Conservation (phyloP, 2,888 invertebrate genomes). For the Suillia variegata region DNA sequence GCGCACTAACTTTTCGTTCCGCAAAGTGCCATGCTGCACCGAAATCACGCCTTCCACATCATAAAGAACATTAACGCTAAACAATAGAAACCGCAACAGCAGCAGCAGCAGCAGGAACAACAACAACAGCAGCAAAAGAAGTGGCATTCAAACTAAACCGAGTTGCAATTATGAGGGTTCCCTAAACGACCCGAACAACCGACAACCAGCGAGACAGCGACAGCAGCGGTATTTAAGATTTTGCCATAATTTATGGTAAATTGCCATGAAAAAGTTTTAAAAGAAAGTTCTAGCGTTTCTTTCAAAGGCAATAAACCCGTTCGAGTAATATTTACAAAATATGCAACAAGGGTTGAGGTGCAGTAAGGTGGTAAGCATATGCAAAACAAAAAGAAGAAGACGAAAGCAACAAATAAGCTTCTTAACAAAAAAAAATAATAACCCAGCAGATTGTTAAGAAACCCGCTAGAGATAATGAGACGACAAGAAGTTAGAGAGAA, state of each 20-base stretch:
- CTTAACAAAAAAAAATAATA: not conserved
- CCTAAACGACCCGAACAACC: not conserved
- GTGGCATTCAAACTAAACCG: too few species aligned
- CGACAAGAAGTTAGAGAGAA: not conserved
- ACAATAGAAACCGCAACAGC: not conserved
- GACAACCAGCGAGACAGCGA: not conserved
- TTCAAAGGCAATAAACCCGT: conserved; percentile 13
- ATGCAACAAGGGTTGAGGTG: not conserved
- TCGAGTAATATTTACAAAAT: not conserved
- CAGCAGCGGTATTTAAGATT: conserved; percentile 1
- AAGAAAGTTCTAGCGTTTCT: not conserved
- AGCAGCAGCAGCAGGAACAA: conserved; percentile 6
- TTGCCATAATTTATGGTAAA: not conserved
- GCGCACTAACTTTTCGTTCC: too few species aligned
- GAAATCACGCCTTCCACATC: conserved; percentile 21
- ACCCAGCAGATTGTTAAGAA: not conserved
- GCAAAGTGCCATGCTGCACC: too few species aligned
- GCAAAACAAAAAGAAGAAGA: too few species aligned
- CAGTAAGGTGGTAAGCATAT: too few species aligned
- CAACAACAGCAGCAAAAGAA: conserved; percentile 8
- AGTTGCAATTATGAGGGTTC: conserved; percentile 22
- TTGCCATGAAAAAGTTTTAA: not conserved
- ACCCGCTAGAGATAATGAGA: not conserved
- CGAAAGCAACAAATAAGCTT: not conserved
- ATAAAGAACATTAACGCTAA: conserved; percentile 21